Evolutionary conservation across 2,113 vertebrate genomes (phyloP).

Genomic region (Ailurus styani): DNA sequence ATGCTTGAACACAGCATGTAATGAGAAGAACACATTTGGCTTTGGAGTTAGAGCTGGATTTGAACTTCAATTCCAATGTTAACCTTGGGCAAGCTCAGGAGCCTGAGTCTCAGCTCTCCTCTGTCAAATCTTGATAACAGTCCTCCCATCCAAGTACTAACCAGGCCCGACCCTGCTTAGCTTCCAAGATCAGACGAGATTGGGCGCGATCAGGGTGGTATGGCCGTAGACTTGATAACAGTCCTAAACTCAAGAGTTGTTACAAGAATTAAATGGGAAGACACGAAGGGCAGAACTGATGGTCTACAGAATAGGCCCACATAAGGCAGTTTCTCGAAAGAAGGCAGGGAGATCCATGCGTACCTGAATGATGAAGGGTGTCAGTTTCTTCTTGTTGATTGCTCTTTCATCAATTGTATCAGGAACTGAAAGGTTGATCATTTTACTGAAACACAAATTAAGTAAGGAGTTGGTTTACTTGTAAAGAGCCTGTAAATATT

Average conservation of each 20-base stretch:
- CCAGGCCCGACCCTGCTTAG: too few species aligned
- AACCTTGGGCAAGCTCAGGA: neutral
- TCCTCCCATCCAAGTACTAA: too few species aligned
- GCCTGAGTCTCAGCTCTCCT: neutral
- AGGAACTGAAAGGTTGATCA: conserved; percentile 96
- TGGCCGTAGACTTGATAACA: too few species aligned
- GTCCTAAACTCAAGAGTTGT: neutral
- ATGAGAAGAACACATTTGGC: neutral
- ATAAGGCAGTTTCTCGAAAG: neutral
- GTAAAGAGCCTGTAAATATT: neutral
- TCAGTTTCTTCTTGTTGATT: conserved; percentile 98
- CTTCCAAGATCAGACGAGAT: too few species aligned
- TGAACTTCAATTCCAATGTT: neutral
- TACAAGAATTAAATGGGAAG: neutral
- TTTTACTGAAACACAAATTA: conserved; percentile 87
- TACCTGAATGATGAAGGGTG: conserved; percentile 95
- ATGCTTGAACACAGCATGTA: neutral
- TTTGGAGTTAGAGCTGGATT: neutral
- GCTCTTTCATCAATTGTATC: conserved; percentile 98
- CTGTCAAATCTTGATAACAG: neutral
- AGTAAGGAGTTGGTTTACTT: neutral
- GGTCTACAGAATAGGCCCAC: neutral
- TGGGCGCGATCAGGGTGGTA: too few species aligned
- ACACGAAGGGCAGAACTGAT: neutral
- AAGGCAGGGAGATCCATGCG: neutral